These are phyloP conservation scores for Protobothrops flavoviridis DNA, from an alignment of 2,113 vertebrate genomes.

Conservation along the genomic window DNA sequence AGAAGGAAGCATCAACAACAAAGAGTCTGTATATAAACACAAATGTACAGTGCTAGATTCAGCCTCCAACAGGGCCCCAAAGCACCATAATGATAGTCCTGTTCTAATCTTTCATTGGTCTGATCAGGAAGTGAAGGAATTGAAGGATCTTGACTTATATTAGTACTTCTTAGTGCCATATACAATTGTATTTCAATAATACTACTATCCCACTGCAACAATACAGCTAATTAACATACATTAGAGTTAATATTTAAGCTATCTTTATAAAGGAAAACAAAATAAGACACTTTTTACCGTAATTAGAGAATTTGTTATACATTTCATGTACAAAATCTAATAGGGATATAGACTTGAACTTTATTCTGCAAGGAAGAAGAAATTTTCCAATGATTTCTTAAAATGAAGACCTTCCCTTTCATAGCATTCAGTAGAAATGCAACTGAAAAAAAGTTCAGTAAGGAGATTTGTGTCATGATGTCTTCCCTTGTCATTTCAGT, in stretches of 20 bases:
- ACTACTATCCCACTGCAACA: no score
- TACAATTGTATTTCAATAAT: neutral
- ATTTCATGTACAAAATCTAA: no score
- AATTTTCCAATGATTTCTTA: no score
- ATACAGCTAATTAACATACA: no score
- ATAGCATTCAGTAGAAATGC: neutral
- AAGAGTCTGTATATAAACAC: no score
- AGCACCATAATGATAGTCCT: no score
- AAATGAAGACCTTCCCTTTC: neutral
- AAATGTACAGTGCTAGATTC: no score
- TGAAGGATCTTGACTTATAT: neutral
- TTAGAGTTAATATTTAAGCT: neutral
- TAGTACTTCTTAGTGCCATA: neutral
- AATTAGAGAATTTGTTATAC: no score
- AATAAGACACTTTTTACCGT: neutral
- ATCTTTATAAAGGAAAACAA: neutral
- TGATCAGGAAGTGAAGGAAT: neutral
- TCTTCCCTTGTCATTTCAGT: neutral
- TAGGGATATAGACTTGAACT: no score
- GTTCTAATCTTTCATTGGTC: neutral
- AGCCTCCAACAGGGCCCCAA: no score
- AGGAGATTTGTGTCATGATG: neutral
- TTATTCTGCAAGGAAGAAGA: no score
- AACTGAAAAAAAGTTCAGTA: neutral
- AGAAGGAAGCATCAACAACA: no score